Conservation (phyloP, 1,140 invertebrate genomes). For the Eriosoma lanigerum region DNA sequence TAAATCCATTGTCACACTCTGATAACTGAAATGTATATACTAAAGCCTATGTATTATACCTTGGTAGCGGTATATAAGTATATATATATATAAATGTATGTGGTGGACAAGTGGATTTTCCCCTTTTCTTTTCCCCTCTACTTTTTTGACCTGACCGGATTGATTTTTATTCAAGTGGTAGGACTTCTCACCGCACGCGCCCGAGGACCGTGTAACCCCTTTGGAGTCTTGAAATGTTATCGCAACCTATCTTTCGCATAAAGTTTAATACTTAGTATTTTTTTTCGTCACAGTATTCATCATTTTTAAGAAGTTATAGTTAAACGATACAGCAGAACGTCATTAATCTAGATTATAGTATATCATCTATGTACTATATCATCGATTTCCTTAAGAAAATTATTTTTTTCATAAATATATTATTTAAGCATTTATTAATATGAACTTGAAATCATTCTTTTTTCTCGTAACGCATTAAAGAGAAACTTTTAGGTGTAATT, state of each 20-base stretch:
- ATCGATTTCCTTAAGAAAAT: not conserved
- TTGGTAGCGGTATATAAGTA: not conserved
- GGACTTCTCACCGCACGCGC: conserved; percentile 4
- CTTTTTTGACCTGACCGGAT: not conserved
- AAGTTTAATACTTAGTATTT: not conserved
- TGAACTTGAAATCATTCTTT: too few species aligned
- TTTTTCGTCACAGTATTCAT: too few species aligned
- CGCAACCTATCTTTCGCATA: not conserved
- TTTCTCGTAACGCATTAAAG: too few species aligned
- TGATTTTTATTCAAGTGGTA: conserved; percentile 31
- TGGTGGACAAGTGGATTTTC: not conserved
- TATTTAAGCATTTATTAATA: not conserved
- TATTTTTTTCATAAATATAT: not conserved
- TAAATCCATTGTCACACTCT: not conserved
- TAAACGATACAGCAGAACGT: too few species aligned
- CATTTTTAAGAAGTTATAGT: too few species aligned
- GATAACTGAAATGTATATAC: not conserved
- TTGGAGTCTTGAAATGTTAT: not conserved
- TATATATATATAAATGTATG: conserved; percentile 5
- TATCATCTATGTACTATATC: too few species aligned
- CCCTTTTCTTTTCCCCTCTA: not conserved
- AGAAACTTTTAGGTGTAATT: too few species aligned
- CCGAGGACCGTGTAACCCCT: not conserved
- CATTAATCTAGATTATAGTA: not conserved
- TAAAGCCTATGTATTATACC: too few species aligned